Conservation (phyloP, 2,888 invertebrate genomes). For the Drosophila mimica region DNA sequence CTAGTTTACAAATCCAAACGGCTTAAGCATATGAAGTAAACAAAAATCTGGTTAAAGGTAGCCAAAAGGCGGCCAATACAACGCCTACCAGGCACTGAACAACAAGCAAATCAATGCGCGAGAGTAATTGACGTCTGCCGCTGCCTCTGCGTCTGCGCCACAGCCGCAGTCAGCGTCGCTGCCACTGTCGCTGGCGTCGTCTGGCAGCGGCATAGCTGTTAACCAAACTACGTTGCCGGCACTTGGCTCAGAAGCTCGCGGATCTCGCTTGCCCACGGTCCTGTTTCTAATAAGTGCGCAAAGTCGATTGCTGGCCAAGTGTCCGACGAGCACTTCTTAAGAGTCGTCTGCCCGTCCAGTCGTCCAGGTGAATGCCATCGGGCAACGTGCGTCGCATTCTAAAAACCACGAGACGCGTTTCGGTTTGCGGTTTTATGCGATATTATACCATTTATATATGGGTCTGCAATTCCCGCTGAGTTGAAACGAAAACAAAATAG, state of each 20-base stretch:
- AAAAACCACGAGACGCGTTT: constrained; percentile 57
- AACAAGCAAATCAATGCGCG: constrained; percentile 54
- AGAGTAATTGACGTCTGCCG: constrained; percentile 62
- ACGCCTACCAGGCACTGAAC: constrained; percentile 44
- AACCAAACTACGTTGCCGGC: constrained; percentile 69
- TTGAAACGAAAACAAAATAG: constrained; percentile 70
- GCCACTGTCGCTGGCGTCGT: constrained; percentile 27
- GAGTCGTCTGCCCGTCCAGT: constrained; percentile 62
- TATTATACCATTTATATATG: constrained; percentile 63
- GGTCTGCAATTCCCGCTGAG: constrained; percentile 58
- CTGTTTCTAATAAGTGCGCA: constrained; percentile 66
- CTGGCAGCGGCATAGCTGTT: constrained; percentile 66
- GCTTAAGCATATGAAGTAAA: constrained; percentile 25
- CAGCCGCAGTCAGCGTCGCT: constrained; percentile 41
- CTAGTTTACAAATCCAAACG: constrained; percentile 46
- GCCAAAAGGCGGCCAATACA: constrained; percentile 48
- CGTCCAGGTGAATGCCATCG: constrained; percentile 77
- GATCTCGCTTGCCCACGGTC: constrained; percentile 71
- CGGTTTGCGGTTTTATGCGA: constrained; percentile 52
- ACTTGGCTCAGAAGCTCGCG: constrained; percentile 76
- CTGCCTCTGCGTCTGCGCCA: constrained; percentile 15
- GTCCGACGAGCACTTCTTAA: constrained; percentile 38
- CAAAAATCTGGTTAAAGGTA: constrained; percentile 15
- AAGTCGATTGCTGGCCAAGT: constrained; percentile 28
- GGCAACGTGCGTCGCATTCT: constrained; percentile 71